Conservation (phyloP, 2,113 vertebrate genomes). For the Eptesicus fuscus region DNA sequence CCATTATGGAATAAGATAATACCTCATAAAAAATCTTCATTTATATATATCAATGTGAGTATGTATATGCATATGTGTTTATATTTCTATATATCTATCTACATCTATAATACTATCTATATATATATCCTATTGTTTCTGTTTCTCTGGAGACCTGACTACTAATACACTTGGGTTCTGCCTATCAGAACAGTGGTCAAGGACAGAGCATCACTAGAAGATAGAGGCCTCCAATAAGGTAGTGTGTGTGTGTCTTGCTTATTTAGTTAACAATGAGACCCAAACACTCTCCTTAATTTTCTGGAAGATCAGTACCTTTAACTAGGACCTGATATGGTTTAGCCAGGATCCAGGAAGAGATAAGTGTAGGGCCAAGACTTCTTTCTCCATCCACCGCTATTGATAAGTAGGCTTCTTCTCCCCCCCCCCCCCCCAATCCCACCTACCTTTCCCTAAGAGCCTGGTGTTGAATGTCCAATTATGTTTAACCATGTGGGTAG, state of each 20-base stretch:
- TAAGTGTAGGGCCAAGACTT: not conserved
- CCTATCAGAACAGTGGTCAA: not conserved
- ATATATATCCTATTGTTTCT: not conserved
- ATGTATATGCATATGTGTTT: not conserved
- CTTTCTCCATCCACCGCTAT: not conserved
- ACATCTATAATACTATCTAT: not conserved
- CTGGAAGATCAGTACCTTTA: not conserved
- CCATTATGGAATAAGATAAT: not conserved
- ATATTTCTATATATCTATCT: not conserved
- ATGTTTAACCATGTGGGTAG: not conserved
- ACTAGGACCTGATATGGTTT: not conserved
- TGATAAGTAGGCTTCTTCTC: not conserved
- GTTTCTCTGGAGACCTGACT: not conserved
- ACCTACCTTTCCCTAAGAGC: not conserved
- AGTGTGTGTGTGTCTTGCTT: not conserved
- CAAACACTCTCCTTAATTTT: not conserved
- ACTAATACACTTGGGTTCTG: not conserved
- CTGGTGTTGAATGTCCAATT: not conserved
- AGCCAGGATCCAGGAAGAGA: not conserved
- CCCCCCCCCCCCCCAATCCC: not conserved
- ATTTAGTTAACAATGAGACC: not conserved
- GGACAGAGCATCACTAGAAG: not conserved
- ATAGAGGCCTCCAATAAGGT: not conserved
- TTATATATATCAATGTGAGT: not conserved
- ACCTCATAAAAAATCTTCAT: not conserved